These are phyloP conservation scores for Setophaga coronata DNA, from an alignment of 2,113 vertebrate species.

Conservation along the genomic window DNA sequence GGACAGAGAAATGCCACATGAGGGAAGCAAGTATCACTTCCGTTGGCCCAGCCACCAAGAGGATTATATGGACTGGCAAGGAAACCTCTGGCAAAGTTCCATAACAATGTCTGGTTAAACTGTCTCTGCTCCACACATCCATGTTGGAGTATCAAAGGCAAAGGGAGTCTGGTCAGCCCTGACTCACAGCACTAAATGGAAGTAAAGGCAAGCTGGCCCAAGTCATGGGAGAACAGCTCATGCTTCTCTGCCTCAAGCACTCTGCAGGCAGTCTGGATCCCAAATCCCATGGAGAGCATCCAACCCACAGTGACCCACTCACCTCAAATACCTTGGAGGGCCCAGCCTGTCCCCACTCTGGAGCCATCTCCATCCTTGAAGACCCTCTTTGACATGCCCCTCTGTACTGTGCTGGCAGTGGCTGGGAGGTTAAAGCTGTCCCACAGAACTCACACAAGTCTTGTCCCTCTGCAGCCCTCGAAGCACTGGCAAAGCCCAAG, in stretches of 20 bases:
- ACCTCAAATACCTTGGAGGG: not conserved
- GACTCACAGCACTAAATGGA: not conserved
- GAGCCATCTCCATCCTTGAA: not conserved
- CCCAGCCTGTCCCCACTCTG: not conserved
- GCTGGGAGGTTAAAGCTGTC: not conserved
- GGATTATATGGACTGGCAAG: not conserved
- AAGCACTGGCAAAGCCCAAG: not conserved
- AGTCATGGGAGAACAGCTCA: not conserved
- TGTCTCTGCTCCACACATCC: not conserved
- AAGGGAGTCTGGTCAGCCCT: not conserved
- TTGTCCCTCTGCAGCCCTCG: not conserved
- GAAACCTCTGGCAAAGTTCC: not conserved
- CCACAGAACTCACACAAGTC: not conserved
- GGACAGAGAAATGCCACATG: not conserved
- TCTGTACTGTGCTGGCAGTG: not conserved
- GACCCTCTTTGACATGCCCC: not conserved
- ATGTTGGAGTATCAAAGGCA: not conserved
- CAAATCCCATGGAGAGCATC: not conserved
- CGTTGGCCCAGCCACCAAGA: not conserved
- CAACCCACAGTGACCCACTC: not conserved
- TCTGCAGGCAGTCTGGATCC: not conserved
- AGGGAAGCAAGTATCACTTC: not conserved
- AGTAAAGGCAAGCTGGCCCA: constrained; percentile 11
- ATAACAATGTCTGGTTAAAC: not conserved
- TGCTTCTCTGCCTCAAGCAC: not conserved